Percentiles rank a stretch among this genome's conserved stretches.
Conservation (phyloP, 2,888 invertebrate genomes). For the Nomada fucata region DNA sequence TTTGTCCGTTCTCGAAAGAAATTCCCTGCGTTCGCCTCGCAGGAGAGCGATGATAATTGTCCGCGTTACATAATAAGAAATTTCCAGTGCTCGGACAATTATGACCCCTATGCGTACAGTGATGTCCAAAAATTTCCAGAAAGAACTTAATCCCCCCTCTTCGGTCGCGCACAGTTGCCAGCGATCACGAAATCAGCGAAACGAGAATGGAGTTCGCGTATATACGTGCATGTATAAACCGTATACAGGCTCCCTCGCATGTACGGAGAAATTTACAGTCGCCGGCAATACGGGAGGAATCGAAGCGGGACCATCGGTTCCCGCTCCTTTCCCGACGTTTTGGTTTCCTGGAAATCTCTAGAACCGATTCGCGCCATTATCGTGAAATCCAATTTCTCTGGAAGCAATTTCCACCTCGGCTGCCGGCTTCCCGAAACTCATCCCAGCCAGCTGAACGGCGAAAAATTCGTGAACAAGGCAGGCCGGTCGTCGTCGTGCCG, state of each 20-base stretch:
- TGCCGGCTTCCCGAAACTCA: slow-evolving; percentile 58
- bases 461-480: slow-evolving; percentile 57
- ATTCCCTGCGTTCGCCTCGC: no score
- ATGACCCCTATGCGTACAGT: not conserved
- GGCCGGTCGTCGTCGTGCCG: slow-evolving; percentile 29
- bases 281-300: slow-evolving; percentile 45
- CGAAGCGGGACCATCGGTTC: slow-evolving; percentile 23
- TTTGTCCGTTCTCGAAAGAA: not conserved
- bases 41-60: no score
- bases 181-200: slow-evolving; percentile 1
- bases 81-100: not conserved
- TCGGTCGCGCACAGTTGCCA: not conserved
- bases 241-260: slow-evolving; percentile 16
- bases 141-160: not conserved
- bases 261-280: slow-evolving; percentile 53
- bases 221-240: no score
- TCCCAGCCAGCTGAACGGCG: slow-evolving; percentile 42
- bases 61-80: no score
- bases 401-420: slow-evolving; percentile 64
- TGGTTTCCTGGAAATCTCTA: slow-evolving; percentile 58
- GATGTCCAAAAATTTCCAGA: not conserved
- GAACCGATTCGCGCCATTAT: slow-evolving; percentile 64
- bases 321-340: slow-evolving; percentile 42
- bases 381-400: slow-evolving; percentile 65
- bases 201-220: slow-evolving; percentile 11